Evolutionary conservation across 1,140 invertebrate genomes (phyloP), one percentile per base, ranked within the genome.

Genomic region (Panulirus ornatus): DNA sequence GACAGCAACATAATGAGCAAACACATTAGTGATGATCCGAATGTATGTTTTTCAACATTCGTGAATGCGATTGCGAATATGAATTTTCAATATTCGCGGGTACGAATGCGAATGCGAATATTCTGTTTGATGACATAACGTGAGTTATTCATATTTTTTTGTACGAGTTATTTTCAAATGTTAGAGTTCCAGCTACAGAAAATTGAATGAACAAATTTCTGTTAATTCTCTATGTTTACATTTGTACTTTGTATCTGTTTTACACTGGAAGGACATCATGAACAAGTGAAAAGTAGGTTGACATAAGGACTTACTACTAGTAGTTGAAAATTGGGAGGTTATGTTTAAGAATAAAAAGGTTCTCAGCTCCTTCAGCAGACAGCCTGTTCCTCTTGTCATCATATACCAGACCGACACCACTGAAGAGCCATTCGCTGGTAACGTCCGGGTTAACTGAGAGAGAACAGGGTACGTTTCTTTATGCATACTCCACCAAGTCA

Each of bases 401-500:
- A n/a, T n/a, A n/a, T 71, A 71, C 27, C 70, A 71, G 30, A 71
- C 70, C 30, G 70, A 34, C 30, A 19, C 70, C 70, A 34, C 30
- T 71, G 70, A 71, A 30, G 70, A 71, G 70, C 9, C 70, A 27
- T 71, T 71, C 70, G 30, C 70, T 71, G n/a, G n/a, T n/a, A n/a
- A n/a, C n/a, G n/a, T 8, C 8, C 70, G 9, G 27, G 8, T 9
- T 27, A 14, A 14, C 19, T n/a, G 70, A 14, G 30, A 14, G 14
- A 9, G 70, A 8, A 27, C 9, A 19, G 70, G 9, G 27, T 8
- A 27, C 70, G 9, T 8, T 8, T n/a, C n/a, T n/a, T n/a, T n/a
- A n/a, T n/a, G n/a, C n/a, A n/a, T n/a, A n/a, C n/a, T n/a, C n/a
- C n/a, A 9, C 9, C 14, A 19, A 14, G 27, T 75, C 73, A 36